Conservation (phyloP, 2,113 vertebrate species). For the Chelonoidis abingdonii region DNA sequence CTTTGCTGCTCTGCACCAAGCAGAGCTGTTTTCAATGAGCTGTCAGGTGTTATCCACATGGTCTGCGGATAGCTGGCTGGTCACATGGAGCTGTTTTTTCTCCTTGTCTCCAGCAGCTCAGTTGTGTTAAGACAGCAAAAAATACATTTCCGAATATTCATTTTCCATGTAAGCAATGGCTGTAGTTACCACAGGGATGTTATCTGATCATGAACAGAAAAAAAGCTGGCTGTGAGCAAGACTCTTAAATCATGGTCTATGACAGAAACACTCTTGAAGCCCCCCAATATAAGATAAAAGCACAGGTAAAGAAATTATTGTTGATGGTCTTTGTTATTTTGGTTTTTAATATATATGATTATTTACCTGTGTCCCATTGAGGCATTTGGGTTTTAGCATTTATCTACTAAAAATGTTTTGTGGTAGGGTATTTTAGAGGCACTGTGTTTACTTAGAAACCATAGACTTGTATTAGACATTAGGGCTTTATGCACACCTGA, state of each 20-base stretch:
- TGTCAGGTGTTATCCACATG: neutral
- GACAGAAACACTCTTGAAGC: neutral
- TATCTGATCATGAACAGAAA: neutral
- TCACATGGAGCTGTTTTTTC: neutral
- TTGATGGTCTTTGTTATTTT: neutral
- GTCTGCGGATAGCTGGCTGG: neutral
- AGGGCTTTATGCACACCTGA: neutral
- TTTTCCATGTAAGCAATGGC: neutral
- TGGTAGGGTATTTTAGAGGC: neutral
- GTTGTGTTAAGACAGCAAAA: conserved; percentile 24
- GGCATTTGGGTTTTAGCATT: neutral
- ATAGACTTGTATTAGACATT: neutral
- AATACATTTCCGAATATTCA: neutral
- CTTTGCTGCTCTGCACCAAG: neutral
- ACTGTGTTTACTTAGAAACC: neutral
- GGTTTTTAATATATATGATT: neutral
- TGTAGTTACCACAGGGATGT: neutral
- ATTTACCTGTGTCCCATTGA: neutral
- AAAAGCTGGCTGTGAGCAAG: neutral
- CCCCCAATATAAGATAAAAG: neutral
- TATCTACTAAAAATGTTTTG: neutral
- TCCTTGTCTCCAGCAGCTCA: conserved; percentile 41
- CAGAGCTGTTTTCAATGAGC: rapidly evolving
- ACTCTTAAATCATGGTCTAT: neutral
- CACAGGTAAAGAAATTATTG: neutral